Base-by-base conservation (phyloP, 1,140 invertebrate species). In the Nilaparvata lugens region DNA sequence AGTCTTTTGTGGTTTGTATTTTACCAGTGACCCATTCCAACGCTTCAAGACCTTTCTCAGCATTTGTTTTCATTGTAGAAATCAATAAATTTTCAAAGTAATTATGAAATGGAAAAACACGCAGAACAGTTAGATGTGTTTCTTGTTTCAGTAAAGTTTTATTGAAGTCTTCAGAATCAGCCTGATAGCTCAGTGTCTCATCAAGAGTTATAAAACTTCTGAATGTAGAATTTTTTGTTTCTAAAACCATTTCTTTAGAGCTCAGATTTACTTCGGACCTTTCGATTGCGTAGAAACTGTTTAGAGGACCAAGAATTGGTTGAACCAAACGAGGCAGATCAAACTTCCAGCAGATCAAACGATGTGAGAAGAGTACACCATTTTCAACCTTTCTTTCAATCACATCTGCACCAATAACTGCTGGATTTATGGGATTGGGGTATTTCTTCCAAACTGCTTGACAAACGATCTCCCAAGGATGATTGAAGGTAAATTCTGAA, bases 391-490 rank as follows among this genome's bases (percentile, higher is more conserved):
- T 82, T 57, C 97, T 82, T 68, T 97, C 91, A 14, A 99, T 83
- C 7, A 98, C 93, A 79, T 99, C 97, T 23, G 95, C 93, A 2
- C 91, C 94, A 64, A 93, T 85, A 13, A 99, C 93, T 51, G 90
- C 87, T 48, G 92, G 86, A 72, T 95, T 98, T 79, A 96, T 90
- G 21, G 96, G 96, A 78, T 99, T 99, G 13, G 96, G 96, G 76
- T 99, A 99, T 77, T 99, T 99, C 65, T 91, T 81, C 86, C 92
- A 96, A 70, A 93, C 93, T 68, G 96, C 96, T 74, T 93, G 88
- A n/a, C 92, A 89, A 40, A 99, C 94, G 0, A 91, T 97, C 72
- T 98, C 95, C 96, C 96, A 99, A 6, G 93, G 90, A 77, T 98
- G 93, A 72, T 88, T 91, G 64, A 58, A 77, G 74, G 69, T 63